These are phyloP conservation scores for Perithous albicinctus DNA, from an alignment of 2,888 invertebrate genomes.

Conservation along the genomic window DNA sequence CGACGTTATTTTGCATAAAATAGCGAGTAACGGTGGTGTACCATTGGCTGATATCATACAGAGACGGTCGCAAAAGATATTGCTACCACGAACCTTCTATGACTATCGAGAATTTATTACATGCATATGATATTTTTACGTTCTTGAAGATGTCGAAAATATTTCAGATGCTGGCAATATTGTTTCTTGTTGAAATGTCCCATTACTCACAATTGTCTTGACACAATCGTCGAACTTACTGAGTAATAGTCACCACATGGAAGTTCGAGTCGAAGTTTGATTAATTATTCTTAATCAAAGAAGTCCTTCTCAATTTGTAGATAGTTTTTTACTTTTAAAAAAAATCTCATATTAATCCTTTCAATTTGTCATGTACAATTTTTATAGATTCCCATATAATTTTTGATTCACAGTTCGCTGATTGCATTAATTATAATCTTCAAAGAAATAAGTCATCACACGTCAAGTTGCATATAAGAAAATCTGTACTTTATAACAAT, in stretches of 20 bases:
- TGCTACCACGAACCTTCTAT: neutral
- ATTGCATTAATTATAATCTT: no score
- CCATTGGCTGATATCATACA: conserved; percentile 1
- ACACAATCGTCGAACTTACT: neutral
- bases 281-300: neutral
- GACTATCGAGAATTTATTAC: conserved; percentile 9
- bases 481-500: neutral
- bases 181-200: neutral
- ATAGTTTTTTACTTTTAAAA: no score
- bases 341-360: no score
- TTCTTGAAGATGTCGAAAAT: neutral
- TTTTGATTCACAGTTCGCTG: no score
- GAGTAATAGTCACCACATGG: neutral
- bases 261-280: neutral
- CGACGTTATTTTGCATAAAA: conserved; percentile 19
- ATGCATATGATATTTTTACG: neutral
- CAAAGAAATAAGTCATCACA: neutral
- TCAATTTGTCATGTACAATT: no score
- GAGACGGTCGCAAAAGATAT: conserved; percentile 3
- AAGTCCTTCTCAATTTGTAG: no score
- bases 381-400: no score
- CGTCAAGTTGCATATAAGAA: neutral
- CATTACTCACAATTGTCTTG: neutral
- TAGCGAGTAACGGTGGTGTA: neutral
- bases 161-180: neutral